These are phyloP conservation scores for Myzus persicae DNA, from an alignment of 1,140 invertebrate genomes.

Conservation along the genomic window DNA sequence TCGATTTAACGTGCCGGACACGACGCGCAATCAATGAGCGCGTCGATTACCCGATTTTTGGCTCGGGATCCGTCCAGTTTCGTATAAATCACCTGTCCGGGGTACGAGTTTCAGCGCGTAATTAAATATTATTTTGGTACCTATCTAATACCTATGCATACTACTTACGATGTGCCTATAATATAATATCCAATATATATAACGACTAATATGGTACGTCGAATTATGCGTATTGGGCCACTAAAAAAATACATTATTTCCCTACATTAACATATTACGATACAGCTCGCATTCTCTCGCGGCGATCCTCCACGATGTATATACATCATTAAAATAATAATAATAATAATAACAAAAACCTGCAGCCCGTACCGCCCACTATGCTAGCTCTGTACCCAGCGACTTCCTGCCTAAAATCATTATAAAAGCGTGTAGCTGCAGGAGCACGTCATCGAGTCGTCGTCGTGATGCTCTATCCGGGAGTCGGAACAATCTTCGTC, in stretches of 20 bases:
- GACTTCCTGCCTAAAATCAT: too few relatives aligned
- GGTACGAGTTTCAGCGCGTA: not conserved
- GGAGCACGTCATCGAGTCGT: not conserved
- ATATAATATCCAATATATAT: not conserved
- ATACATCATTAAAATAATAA: not conserved
- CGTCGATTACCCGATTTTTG: not conserved
- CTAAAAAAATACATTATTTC: not conserved
- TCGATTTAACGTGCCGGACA: not conserved
- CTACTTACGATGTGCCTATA: not conserved
- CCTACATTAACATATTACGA: not conserved
- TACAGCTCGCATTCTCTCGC: not conserved
- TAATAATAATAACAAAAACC: not conserved
- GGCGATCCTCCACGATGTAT: not conserved
- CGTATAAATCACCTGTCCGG: not conserved
- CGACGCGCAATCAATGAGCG: not conserved
- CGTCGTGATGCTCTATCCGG: not conserved
- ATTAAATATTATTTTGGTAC: not conserved
- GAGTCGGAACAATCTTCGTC: not conserved
- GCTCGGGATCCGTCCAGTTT: not conserved
- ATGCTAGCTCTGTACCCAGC: too few relatives aligned
- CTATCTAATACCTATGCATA: too few relatives aligned
- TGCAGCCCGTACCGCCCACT: not conserved
- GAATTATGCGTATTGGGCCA: not conserved
- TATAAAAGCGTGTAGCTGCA: too few relatives aligned
- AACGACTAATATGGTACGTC: not conserved